Evolutionary conservation across 23 tunicate genomes (phyloP).

Genomic region (Trididemnum nubilum): DNA sequence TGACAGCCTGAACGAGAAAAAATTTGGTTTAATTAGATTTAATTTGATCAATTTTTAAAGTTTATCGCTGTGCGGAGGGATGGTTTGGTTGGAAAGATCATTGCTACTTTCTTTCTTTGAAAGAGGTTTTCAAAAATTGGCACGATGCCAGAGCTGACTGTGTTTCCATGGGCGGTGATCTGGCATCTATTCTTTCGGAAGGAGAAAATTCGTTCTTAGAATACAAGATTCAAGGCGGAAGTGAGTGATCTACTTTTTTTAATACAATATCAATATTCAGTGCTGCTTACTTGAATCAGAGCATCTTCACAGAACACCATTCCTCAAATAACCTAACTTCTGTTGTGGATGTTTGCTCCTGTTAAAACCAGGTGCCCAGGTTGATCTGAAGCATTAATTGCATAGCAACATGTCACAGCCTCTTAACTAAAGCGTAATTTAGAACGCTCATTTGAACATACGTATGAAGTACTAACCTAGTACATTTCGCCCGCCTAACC

Average conservation of each 20-base stretch:
- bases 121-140: slow-evolving; percentile 59
- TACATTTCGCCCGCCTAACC: too few species aligned
- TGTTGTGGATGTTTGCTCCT: too few species aligned
- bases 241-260: too few species aligned
- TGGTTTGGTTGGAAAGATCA: slow-evolving; percentile 89
- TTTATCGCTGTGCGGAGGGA: slow-evolving; percentile 69
- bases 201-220: slow-evolving; percentile 78
- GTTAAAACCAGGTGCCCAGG: too few species aligned
- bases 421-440: too few species aligned
- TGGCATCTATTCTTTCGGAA: slow-evolving; percentile 48
- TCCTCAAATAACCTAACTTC: background rate
- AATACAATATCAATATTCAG: too few species aligned
- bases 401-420: too few species aligned
- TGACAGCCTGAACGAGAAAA: too few species aligned
- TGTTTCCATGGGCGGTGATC: slow-evolving; percentile 62
- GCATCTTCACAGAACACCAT: background rate
- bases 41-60: slow-evolving; percentile 24
- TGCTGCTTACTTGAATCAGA: background rate
- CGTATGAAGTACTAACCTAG: too few species aligned
- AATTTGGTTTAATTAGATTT: too few species aligned
- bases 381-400: too few species aligned
- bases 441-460: too few species aligned
- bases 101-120: slow-evolving; percentile 74
- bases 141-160: slow-evolving; percentile 80
- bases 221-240: slow-evolving; percentile 27